Percentiles rank a stretch among this genome's conserved stretches.
These are phyloP conservation scores for Sebastolobus alascanus DNA, from an alignment of 2,797 vertebrate genomes.

Conservation along the genomic window DNA sequence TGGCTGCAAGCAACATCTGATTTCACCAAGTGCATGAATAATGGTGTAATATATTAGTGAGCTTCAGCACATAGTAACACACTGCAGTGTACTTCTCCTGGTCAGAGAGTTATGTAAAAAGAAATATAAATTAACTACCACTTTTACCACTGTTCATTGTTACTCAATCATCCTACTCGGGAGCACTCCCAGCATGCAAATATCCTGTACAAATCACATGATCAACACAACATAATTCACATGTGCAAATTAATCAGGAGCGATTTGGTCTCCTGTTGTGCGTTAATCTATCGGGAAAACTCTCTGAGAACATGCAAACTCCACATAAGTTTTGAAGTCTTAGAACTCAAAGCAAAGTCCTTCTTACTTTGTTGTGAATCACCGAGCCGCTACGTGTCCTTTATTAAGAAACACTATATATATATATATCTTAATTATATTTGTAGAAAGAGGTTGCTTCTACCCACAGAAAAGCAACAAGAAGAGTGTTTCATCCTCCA, in stretches of 20 bases:
- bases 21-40: constrained; percentile 1
- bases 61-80: neutral
- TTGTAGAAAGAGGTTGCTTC: constrained; percentile 28
- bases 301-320: neutral
- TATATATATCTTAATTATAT: constrained; percentile 14
- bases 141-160: neutral
- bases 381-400: no score
- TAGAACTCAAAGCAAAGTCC: no score
- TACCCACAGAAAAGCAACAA: constrained; percentile 31
- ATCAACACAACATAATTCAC: neutral
- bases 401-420: constrained; percentile 7
- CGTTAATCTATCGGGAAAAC: neutral
- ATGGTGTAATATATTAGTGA: neutral
- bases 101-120: neutral
- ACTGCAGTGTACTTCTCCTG: neutral
- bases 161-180: neutral
- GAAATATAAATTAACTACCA: neutral
- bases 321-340: neutral
- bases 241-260: neutral
- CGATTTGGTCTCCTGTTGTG: neutral
- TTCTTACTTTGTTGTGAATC: no score
- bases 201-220: neutral
- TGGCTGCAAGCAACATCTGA: neutral
- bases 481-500: constrained; percentile 54
- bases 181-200: neutral